Evolutionary conservation across 2,888 invertebrate genomes (phyloP).

Genomic region (Metacarcinus magister): DNA sequence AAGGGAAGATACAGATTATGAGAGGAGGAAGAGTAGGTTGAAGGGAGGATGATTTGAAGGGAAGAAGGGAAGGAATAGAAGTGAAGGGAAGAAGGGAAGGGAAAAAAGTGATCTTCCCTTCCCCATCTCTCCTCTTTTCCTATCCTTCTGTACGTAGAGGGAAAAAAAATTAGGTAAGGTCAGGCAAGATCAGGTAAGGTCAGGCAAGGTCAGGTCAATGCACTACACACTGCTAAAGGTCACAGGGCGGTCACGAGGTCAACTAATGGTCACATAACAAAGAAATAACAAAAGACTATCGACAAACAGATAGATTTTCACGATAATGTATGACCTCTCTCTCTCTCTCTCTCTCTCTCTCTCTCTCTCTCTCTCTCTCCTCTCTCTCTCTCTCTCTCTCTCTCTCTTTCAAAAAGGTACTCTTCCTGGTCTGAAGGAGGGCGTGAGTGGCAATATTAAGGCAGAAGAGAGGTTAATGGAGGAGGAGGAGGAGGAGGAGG

Average conservation of each 20-base stretch:
- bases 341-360: neutral
- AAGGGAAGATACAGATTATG: neutral
- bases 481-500: slow-evolving; percentile 52
- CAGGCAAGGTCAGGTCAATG: too few species aligned
- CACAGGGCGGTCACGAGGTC: too few species aligned
- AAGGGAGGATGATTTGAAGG: neutral
- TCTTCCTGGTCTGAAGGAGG: neutral
- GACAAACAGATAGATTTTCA: too few species aligned
- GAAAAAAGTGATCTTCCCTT: neutral
- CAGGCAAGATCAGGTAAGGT: too few species aligned
- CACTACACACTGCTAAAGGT: too few species aligned
- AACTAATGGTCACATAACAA: too few species aligned
- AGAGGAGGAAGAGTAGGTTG: neutral
- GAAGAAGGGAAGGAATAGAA: neutral
- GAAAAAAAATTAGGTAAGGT: too few species aligned
- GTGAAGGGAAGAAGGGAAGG: neutral
- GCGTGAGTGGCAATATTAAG: slow-evolving; percentile 10
- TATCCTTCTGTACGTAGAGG: too few species aligned
- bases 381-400: slow-evolving; percentile 34
- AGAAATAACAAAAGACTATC: too few species aligned
- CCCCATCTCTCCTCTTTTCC: too few species aligned
- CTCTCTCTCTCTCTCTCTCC: neutral
- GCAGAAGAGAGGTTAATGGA: neutral
- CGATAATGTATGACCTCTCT: too few species aligned
- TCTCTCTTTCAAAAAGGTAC: neutral